phyloP scores from a whole-genome alignment of 2,797 vertebrate species.

The Fistularia commersonii region DNA sequence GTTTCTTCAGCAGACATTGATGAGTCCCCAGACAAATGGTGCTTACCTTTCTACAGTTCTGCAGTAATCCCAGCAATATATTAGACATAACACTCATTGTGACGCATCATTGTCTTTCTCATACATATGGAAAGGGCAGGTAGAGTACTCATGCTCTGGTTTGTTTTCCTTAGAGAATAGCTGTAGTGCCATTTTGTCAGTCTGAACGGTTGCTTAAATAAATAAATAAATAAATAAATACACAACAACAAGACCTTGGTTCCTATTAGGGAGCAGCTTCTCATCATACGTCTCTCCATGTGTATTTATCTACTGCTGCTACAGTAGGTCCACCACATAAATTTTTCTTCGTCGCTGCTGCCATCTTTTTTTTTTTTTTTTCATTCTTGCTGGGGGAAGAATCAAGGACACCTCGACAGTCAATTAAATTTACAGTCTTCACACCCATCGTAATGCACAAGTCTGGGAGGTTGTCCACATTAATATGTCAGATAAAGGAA shows the following conservation, averaged over 20 bases:
- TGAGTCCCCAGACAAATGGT: slow-evolving; percentile 60
- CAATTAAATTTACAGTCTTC: slow-evolving; percentile 49
- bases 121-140: slow-evolving; percentile 27
- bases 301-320: slow-evolving; percentile 37
- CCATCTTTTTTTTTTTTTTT: slow-evolving; percentile 16
- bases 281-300: slow-evolving; percentile 33
- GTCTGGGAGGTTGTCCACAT: slow-evolving; percentile 60
- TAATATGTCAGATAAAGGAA: slow-evolving; percentile 63
- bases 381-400: slow-evolving; percentile 23
- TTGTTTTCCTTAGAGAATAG: slow-evolving; percentile 31
- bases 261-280: slow-evolving; percentile 48
- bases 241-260: slow-evolving; percentile 27
- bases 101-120: slow-evolving; percentile 13
- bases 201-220: slow-evolving; percentile 56
- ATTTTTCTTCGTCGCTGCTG: slow-evolving; percentile 8
- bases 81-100: slow-evolving; percentile 26
- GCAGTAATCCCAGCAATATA: slow-evolving; percentile 45
- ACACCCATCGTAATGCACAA: slow-evolving; percentile 22
- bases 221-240: slow-evolving; percentile 33
- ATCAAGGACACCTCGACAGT: slow-evolving; percentile 63
- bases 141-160: slow-evolving; percentile 5
- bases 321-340: slow-evolving; percentile 13
- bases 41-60: slow-evolving; percentile 47
- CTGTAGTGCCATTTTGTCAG: slow-evolving; percentile 29
- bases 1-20: slow-evolving; percentile 57